These are phyloP conservation scores for Tiliacea aurago DNA, from an alignment of 2,888 invertebrate genomes.

Conservation along the genomic window DNA sequence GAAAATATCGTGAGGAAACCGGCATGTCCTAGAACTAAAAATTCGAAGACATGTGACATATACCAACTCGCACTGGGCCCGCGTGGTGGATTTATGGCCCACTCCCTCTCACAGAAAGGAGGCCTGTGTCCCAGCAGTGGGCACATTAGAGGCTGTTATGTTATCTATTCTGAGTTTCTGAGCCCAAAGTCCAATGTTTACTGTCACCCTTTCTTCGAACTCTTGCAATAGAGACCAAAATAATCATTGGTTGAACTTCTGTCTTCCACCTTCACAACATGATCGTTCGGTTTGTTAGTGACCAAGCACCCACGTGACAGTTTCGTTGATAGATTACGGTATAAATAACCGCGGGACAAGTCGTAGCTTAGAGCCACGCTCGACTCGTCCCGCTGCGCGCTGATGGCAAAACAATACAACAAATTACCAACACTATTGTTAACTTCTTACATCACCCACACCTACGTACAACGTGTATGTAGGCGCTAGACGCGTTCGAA, in stretches of 20 bases:
- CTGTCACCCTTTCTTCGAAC: background rate
- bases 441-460: constrained; percentile 71
- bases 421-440: constrained; percentile 72
- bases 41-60: too few species aligned
- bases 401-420: constrained; percentile 75
- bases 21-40: too few species aligned
- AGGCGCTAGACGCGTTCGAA: constrained; percentile 61
- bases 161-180: background rate
- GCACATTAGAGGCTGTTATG: too few species aligned
- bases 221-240: background rate
- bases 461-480: constrained; percentile 60
- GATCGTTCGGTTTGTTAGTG: constrained; percentile 52
- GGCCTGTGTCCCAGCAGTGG: too few species aligned
- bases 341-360: constrained; percentile 71
- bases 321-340: constrained; percentile 73
- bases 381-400: constrained; percentile 63
- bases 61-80: too few species aligned
- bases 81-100: too few species aligned
- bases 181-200: background rate
- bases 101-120: too few species aligned
- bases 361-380: constrained; percentile 67
- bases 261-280: constrained; percentile 9
- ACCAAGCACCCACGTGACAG: constrained; percentile 72
- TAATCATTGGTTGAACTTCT: constrained; percentile 44
- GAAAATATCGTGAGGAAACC: too few species aligned